These are phyloP conservation scores for Hexactinellida sp. DNA, from an alignment of 37 sponge, comb jelly and placozoan genomes.

Conservation along the genomic window DNA sequence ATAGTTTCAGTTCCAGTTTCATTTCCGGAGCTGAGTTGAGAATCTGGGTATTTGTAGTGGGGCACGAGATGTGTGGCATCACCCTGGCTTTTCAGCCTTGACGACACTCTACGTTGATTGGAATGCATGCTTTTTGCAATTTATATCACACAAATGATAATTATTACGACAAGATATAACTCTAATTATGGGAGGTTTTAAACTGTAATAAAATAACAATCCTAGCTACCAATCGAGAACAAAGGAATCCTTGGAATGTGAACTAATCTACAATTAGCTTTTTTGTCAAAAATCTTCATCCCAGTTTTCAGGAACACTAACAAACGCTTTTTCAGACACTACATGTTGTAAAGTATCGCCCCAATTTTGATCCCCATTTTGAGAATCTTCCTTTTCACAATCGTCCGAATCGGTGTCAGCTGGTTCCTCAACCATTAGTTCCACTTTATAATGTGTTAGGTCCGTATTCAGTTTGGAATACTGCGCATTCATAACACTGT, in stretches of 20 bases:
- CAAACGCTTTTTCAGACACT: not conserved
- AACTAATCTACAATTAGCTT: not conserved
- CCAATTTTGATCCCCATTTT: not conserved
- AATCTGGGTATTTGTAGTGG: not conserved
- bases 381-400: not conserved
- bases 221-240: not conserved
- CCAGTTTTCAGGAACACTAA: not conserved
- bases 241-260: too few species aligned
- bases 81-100: not conserved
- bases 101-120: not conserved
- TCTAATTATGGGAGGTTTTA: not conserved
- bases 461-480: not conserved
- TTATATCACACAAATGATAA: not conserved
- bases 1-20: slow-evolving; percentile 1
- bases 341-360: not conserved
- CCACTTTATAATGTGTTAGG: slow-evolving; percentile 11
- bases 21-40: not conserved
- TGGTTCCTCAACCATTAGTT: not conserved
- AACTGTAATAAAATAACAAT: not conserved
- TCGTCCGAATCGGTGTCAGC: not conserved
- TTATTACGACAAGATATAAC: not conserved
- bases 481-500: not conserved
- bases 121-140: not conserved
- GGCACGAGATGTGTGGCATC: not conserved
- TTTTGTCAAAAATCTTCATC: not conserved